A percentile compares a stretch with the other conserved stretches of the same genome.
phyloP scores from a whole-genome alignment of 2,113 vertebrate genomes.

The Oceanodroma tethys region DNA sequence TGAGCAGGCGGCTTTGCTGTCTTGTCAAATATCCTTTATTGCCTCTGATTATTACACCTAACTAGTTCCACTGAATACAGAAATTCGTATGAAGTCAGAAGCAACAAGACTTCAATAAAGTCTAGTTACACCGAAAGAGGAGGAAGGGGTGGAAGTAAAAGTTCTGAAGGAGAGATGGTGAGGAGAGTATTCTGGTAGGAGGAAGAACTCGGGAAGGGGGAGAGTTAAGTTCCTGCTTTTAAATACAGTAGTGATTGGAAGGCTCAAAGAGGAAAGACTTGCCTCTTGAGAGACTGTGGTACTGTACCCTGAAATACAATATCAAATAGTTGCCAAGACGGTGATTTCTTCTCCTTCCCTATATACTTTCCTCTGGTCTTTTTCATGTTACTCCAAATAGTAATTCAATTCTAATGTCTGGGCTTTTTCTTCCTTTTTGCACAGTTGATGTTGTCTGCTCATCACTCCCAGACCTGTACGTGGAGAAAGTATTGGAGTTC shows the following conservation, averaged over 20 bases:
- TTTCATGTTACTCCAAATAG: background rate
- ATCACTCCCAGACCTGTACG: slow-evolving; percentile 88
- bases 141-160: background rate
- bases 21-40: background rate
- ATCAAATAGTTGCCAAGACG: background rate
- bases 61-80: background rate
- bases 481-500: slow-evolving; percentile 89
- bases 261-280: background rate
- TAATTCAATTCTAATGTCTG: background rate
- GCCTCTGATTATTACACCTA: background rate
- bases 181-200: background rate
- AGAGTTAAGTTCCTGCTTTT: background rate
- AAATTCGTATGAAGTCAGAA: background rate
- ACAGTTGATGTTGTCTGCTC: slow-evolving; percentile 85
- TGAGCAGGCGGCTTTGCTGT: background rate
- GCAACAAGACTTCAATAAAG: background rate
- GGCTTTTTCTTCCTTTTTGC: background rate
- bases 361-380: background rate
- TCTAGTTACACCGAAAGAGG: background rate
- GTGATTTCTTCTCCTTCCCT: background rate
- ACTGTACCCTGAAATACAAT: background rate
- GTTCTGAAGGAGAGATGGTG: background rate
- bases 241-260: background rate
- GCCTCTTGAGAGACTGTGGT: background rate
- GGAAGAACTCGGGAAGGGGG: background rate